Conservation (phyloP, 2,113 vertebrate species). For the Pollachius pollachius region DNA sequence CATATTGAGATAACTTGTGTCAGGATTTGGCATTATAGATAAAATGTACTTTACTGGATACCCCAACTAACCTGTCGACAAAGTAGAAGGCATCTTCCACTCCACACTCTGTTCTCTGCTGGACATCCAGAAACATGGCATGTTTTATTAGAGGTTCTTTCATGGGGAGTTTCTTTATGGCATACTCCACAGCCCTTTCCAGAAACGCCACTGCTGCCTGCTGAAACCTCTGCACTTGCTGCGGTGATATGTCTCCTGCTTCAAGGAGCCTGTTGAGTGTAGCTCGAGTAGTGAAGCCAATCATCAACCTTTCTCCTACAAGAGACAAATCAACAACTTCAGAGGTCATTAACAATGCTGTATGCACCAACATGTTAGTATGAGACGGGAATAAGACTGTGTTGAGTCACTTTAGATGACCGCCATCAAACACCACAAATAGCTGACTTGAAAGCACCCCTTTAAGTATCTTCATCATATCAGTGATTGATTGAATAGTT, state of each 20-base stretch:
- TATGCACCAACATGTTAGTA: too few species aligned
- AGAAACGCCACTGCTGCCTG: slow-evolving; percentile 21
- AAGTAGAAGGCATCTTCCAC: slow-evolving; percentile 21
- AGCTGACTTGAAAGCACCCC: too few species aligned
- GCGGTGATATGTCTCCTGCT: background rate
- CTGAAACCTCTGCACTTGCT: slow-evolving; percentile 20
- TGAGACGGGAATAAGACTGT: too few species aligned
- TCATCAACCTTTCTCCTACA: too few species aligned
- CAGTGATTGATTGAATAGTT: too few species aligned
- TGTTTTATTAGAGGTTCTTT: slow-evolving; percentile 17
- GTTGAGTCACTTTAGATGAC: too few species aligned
- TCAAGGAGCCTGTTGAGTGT: slow-evolving; percentile 21
- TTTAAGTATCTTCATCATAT: too few species aligned
- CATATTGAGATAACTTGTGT: background rate
- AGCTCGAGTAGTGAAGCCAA: background rate
- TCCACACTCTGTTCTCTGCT: slow-evolving; percentile 20
- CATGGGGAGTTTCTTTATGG: background rate
- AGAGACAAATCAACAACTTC: too few species aligned
- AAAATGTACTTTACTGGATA: background rate
- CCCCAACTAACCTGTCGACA: slow-evolving; percentile 16
- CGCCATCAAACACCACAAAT: too few species aligned
- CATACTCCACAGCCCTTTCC: slow-evolving; percentile 12
- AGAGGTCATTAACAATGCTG: too few species aligned
- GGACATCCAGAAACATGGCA: slow-evolving; percentile 18
- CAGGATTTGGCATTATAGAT: background rate